A percentile compares a stretch with the other conserved stretches of the same genome.
Evolutionary conservation across 1,140 invertebrate genomes (phyloP).

Genomic region (Drosophila oshimai): DNA sequence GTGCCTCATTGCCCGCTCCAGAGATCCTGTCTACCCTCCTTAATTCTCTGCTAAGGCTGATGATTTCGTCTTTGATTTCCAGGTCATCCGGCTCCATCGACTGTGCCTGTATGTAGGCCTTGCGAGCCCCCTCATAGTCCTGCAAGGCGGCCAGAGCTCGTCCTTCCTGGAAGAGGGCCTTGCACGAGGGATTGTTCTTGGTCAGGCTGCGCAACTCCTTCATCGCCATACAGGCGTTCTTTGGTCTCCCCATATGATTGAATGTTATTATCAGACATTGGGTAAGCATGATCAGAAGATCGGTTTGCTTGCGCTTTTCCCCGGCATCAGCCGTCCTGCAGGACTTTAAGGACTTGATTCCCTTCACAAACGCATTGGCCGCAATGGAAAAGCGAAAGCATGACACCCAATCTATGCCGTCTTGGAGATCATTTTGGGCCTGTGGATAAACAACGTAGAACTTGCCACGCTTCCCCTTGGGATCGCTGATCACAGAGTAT

Average conservation of each 20-base stretch:
- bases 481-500: slow-evolving; percentile 83
- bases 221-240: slow-evolving; percentile 85
- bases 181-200: slow-evolving; percentile 83
- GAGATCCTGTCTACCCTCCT: slow-evolving; percentile 7
- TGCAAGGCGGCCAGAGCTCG: slow-evolving; percentile 85
- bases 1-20: slow-evolving; percentile 4
- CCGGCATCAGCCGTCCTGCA: slow-evolving; percentile 84
- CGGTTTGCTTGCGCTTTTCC: slow-evolving; percentile 85
- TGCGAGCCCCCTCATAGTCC: slow-evolving; percentile 28
- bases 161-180: slow-evolving; percentile 86
- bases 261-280: slow-evolving; percentile 88
- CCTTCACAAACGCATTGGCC: slow-evolving; percentile 83
- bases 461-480: slow-evolving; percentile 81
- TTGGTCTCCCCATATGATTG: slow-evolving; percentile 85
- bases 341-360: slow-evolving; percentile 82
- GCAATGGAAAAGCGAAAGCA: slow-evolving; percentile 58
- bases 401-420: slow-evolving; percentile 63
- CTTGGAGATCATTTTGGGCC: slow-evolving; percentile 65
- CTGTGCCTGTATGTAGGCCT: slow-evolving; percentile 20
- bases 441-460: slow-evolving; percentile 83
- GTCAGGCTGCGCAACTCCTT: slow-evolving; percentile 84
- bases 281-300: slow-evolving; percentile 85
- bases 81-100: slow-evolving; percentile 32
- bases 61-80: slow-evolving; percentile 36
- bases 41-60: slow-evolving; percentile 23